Conservation (phyloP, 2,797 vertebrate genomes). For the Rhinatrema bivittatum region DNA sequence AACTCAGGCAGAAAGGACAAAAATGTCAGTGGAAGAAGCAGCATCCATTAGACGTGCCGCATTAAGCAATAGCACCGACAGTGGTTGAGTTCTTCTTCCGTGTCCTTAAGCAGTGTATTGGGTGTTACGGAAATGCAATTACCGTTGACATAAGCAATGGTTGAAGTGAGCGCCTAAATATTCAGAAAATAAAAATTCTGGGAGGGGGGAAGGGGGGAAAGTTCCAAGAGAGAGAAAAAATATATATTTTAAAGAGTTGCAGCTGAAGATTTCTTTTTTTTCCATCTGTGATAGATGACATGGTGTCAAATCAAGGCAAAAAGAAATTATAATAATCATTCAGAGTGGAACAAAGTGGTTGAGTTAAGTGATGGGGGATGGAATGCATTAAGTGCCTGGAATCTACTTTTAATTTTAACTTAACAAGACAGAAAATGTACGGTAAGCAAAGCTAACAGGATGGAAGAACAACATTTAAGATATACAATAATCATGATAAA, state of each 20-base stretch:
- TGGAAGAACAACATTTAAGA: too few relatives aligned
- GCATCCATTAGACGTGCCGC: not conserved
- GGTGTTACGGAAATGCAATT: not conserved
- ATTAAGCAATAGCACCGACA: not conserved
- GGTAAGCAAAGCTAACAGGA: too few relatives aligned
- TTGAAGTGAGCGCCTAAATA: not conserved
- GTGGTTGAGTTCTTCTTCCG: not conserved
- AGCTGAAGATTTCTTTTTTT: constrained; percentile 8
- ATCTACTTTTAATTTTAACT: too few relatives aligned
- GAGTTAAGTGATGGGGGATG: too few relatives aligned
- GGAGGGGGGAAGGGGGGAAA: not conserved
- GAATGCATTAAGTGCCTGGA: too few relatives aligned
- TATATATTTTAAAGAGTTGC: not conserved
- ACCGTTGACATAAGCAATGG: not conserved
- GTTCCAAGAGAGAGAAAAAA: not conserved
- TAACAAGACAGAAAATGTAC: too few relatives aligned
- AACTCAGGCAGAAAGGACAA: not conserved
- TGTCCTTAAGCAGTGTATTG: rapidly evolving
- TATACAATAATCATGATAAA: too few relatives aligned
- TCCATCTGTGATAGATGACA: constrained; percentile 16
- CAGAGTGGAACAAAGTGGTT: too few relatives aligned
- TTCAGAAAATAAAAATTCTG: not conserved
- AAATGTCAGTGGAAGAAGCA: not conserved
- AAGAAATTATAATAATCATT: too few relatives aligned
- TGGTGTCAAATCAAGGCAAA: too few relatives aligned